Evolutionary conservation across 2,113 vertebrate genomes (phyloP), one percentile per base, ranked within the genome.

Genomic region (Cyphomyrus plagiostoma): DNA sequence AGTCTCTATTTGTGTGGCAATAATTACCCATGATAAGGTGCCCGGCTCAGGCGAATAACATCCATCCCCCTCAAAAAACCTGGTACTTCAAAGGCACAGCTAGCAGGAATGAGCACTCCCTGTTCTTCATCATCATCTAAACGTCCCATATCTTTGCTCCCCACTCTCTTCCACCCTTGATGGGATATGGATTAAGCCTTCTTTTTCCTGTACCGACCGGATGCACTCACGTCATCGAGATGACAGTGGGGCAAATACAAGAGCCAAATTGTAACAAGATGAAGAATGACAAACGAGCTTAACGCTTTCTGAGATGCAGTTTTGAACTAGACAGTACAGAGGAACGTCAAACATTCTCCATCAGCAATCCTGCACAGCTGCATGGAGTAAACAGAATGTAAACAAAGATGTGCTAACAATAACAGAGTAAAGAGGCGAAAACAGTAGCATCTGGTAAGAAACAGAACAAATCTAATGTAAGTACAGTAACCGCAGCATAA

Each of bases 21-120:
- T 95, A 95, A 95, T 95, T 95, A 91, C 91, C 92, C 94, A 93
- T 94, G 94, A 94, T 92, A 93, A 93, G 88, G 91, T 94, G 93
- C 91, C 93, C 92, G 89, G 93, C 92, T 92, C 92, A 92, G 93
- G 90, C 91, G 89, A 92, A 93, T 94, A 94, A 92, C 90, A 87
- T 80, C 92, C 91, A 74, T 90, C 88, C 89, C 90, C 91, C 88
- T 70, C 74, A 80, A 80, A 92, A 94, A 95, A 95, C 92, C 93
- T 90, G 89, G 90, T 70, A 90, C 85, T 83, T 89, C 89, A 89
- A 56, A 86, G 70, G 23, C 53, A 26, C 53, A 46, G 80, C 13
- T n/a, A 26, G n/a, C n/a, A 50, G 66, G 56, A 70, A 53, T 35
- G 83, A 86, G 56, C 13, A 3, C 8, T 45, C n/a, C 15, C 53